A percentile compares a stretch with the other conserved stretches of the same genome.
Evolutionary conservation across 1,140 invertebrate genomes (phyloP).

Genomic region (Neodiprion virginianus): DNA sequence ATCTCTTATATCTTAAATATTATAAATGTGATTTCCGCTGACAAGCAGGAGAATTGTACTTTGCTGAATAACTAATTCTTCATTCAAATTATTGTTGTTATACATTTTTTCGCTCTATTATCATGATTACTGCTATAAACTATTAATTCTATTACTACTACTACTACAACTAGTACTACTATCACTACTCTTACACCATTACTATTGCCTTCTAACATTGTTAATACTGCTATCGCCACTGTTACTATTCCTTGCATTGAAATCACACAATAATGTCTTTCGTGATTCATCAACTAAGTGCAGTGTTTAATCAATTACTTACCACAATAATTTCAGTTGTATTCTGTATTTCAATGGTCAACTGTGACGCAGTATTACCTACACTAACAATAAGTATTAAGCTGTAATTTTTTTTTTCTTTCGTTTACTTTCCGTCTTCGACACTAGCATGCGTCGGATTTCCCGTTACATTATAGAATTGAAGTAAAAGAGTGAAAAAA

Average conservation of each 20-base stretch:
- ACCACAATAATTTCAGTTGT: slow-evolving; percentile 25
- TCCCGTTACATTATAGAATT: slow-evolving; percentile 3
- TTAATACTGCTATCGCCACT: slow-evolving; percentile 12
- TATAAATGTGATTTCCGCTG: slow-evolving; percentile 23
- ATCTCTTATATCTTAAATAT: background rate
- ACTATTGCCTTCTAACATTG: slow-evolving; percentile 19
- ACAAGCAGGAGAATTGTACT: slow-evolving; percentile 24
- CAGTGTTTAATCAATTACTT: slow-evolving; percentile 28
- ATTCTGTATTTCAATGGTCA: slow-evolving; percentile 42
- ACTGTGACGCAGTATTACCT: slow-evolving; percentile 25
- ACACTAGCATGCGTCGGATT: background rate
- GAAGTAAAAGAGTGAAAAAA: slow-evolving; percentile 9
- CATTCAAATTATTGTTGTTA: slow-evolving; percentile 22
- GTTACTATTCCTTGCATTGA: background rate
- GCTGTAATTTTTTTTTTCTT: background rate
- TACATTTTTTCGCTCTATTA: slow-evolving; percentile 13
- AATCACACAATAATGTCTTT: slow-evolving; percentile 36
- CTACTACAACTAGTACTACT: too few relatives aligned
- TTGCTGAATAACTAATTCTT: slow-evolving; percentile 27
- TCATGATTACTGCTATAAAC: background rate
- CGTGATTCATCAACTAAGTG: slow-evolving; percentile 15
- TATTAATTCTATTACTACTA: slow-evolving; percentile 1
- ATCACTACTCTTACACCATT: slow-evolving; percentile 11
- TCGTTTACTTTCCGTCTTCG: background rate
- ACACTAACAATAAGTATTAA: background rate